Conservation (phyloP, 2,797 vertebrate species). For the Myotis vivesi region DNA sequence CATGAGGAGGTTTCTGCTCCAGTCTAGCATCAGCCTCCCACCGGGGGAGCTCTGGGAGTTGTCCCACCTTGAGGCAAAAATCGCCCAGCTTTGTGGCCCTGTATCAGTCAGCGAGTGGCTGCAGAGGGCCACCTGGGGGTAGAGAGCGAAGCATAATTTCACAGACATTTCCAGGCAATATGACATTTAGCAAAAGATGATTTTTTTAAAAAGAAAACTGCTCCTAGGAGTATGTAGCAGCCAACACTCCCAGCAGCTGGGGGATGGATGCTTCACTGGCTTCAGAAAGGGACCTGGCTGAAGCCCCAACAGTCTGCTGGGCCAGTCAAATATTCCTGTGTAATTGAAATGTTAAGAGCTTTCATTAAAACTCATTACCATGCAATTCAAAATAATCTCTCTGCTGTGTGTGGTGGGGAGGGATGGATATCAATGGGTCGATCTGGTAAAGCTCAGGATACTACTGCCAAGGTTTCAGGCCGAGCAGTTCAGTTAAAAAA, state of each 20-base stretch:
- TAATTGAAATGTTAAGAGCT: not conserved
- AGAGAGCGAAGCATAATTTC: not conserved
- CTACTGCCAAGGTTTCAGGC: not conserved
- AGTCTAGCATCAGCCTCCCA: not conserved
- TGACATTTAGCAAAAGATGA: not conserved
- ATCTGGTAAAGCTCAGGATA: not conserved
- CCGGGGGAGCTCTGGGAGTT: fast-evolving
- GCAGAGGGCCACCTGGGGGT: not conserved
- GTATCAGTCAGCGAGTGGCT: not conserved
- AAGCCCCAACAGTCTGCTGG: not conserved
- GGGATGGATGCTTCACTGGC: not conserved
- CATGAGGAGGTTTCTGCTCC: not conserved
- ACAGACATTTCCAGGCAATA: not conserved
- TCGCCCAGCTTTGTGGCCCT: not conserved
- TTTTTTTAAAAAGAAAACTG: not conserved
- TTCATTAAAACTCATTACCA: slow-evolving; percentile 27
- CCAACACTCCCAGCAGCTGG: not conserved
- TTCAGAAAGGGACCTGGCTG: not conserved
- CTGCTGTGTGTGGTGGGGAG: too few species aligned
- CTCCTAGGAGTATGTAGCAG: not conserved
- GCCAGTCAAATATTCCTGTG: not conserved
- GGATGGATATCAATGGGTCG: not conserved
- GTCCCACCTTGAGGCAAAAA: not conserved
- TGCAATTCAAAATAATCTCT: not conserved
- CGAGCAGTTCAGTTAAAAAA: not conserved